A percentile compares a stretch with the other conserved stretches of the same genome.
These are phyloP conservation scores for Contarinia nasturtii DNA, from an alignment of 1,140 invertebrate genomes.

Conservation along the genomic window DNA sequence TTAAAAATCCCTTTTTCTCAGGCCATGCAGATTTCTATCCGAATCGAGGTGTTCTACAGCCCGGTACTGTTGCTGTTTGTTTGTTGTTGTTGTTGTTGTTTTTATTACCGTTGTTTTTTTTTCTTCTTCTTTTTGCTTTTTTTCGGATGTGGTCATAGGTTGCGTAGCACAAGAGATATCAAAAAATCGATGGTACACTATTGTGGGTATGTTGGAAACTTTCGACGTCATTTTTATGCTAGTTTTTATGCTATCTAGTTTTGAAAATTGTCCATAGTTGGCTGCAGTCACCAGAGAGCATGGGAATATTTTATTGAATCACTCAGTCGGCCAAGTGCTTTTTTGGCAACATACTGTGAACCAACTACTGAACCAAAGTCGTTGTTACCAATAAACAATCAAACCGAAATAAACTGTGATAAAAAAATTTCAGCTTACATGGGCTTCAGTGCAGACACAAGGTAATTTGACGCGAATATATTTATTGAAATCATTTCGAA, in stretches of 20 bases:
- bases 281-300: constrained; percentile 51
- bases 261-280: too few relatives aligned
- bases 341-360: constrained; percentile 32
- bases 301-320: constrained; percentile 55
- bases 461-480: constrained; percentile 9
- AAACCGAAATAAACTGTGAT: constrained; percentile 12
- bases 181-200: constrained; percentile 26
- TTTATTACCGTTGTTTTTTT: too few relatives aligned
- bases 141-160: too few relatives aligned
- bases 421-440: constrained; percentile 25
- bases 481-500: too few relatives aligned
- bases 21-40: constrained; percentile 81
- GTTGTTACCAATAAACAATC: constrained; percentile 2
- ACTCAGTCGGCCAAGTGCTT: constrained; percentile 36
- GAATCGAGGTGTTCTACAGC: constrained; percentile 57
- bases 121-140: too few relatives aligned
- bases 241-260: too few relatives aligned
- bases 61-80: too few relatives aligned
- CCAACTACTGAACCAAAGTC: too few relatives aligned
- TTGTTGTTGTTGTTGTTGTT: too few relatives aligned
- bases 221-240: too few relatives aligned
- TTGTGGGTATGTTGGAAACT: constrained; percentile 25
- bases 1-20: too few relatives aligned
- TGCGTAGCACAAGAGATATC: constrained; percentile 36
- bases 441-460: constrained; percentile 27